A percentile compares a stretch with the other conserved stretches of the same genome.
Evolutionary conservation across 1,140 invertebrate genomes (phyloP).

Genomic region (Pectinophora gossypiella): DNA sequence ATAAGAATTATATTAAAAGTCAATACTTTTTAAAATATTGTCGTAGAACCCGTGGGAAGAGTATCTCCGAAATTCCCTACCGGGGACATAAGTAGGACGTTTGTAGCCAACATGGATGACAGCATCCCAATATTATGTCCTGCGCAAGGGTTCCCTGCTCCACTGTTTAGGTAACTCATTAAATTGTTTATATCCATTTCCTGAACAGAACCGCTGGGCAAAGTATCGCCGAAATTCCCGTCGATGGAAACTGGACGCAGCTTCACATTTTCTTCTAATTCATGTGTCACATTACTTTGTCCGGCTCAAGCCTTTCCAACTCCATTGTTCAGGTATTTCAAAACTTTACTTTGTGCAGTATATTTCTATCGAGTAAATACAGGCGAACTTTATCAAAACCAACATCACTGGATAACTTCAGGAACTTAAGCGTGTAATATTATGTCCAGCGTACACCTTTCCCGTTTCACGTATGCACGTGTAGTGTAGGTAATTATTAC

Average conservation of each 20-base stretch:
- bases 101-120: slow-evolving; percentile 32
- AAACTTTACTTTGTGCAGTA: slow-evolving; percentile 36
- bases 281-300: slow-evolving; percentile 74
- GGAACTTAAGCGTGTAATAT: slow-evolving; percentile 78
- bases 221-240: slow-evolving; percentile 77
- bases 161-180: slow-evolving; percentile 76
- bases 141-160: slow-evolving; percentile 79
- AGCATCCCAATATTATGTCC: slow-evolving; percentile 71
- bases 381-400: slow-evolving; percentile 82
- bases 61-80: slow-evolving; percentile 79
- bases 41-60: slow-evolving; percentile 76
- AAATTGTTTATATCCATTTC: slow-evolving; percentile 28
- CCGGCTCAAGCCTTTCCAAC: slow-evolving; percentile 81
- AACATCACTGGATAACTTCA: slow-evolving; percentile 78
- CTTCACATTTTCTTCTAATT: slow-evolving; percentile 61
- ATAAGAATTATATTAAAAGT: not conserved
- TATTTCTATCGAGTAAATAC: too few relatives aligned
- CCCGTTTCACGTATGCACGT: slow-evolving; percentile 82
- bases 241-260: slow-evolving; percentile 77
- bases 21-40: slow-evolving; percentile 27
- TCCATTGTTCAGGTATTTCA: slow-evolving; percentile 66
- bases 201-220: slow-evolving; percentile 77
- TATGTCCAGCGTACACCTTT: slow-evolving; percentile 81
- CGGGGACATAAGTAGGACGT: slow-evolving; percentile 68
- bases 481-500: slow-evolving; percentile 31